Evolutionary conservation across 2,888 invertebrate species (phyloP).

Genomic region (Diachrysia chrysitis): DNA sequence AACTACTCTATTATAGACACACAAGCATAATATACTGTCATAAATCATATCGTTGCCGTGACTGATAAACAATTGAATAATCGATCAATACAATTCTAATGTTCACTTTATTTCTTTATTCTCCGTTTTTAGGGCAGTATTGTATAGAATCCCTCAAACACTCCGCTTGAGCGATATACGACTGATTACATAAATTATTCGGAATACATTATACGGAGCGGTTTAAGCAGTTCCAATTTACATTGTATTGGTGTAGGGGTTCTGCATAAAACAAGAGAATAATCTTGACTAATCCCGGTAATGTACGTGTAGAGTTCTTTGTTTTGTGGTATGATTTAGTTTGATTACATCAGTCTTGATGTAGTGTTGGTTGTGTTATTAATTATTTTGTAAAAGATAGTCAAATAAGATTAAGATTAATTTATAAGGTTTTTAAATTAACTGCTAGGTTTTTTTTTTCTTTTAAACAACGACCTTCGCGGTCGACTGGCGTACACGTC

Average conservation of each 20-base stretch:
- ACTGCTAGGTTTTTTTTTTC: no score
- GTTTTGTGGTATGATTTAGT: not conserved
- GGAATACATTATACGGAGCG: constrained; percentile 39
- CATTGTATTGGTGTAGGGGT: constrained; percentile 31
- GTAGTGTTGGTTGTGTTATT: not conserved
- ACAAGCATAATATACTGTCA: no score
- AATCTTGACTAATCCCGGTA: constrained; percentile 6
- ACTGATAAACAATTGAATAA: no score
- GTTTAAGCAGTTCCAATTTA: constrained; percentile 40
- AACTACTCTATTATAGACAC: no score
- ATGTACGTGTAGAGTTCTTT: not conserved
- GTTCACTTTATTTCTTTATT: constrained; percentile 7
- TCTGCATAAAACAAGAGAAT: constrained; percentile 12
- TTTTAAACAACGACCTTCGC: no score
- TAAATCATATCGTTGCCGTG: not conserved
- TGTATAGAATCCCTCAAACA: not conserved
- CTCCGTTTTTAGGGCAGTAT: constrained; percentile 15
- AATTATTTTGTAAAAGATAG: no score
- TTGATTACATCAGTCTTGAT: not conserved
- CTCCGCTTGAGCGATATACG: constrained; percentile 36
- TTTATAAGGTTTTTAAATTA: no score
- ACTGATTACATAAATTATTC: constrained; percentile 53
- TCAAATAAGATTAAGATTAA: no score
- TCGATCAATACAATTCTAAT: not conserved
- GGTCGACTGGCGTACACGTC: no score